These are phyloP conservation scores for Umimayanthus kanabou DNA, from an alignment of 92 coral and sea anemone species.

Conservation along the genomic window DNA sequence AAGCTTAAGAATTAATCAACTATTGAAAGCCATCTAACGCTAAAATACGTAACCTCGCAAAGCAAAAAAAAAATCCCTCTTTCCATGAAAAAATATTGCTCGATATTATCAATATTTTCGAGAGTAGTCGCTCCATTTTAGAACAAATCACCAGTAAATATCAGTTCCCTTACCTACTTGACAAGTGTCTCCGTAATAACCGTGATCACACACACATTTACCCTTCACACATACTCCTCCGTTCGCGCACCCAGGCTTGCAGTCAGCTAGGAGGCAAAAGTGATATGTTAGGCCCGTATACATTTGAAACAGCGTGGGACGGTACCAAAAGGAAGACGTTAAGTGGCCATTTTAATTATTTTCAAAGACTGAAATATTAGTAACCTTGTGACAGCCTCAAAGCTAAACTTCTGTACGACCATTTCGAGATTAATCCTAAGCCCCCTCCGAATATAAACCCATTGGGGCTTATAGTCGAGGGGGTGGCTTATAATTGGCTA, in stretches of 20 bases:
- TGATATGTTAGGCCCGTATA: background rate
- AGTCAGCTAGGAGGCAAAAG: slow-evolving; percentile 13
- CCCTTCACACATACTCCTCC: slow-evolving; percentile 26
- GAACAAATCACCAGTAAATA: background rate
- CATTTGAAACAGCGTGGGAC: background rate
- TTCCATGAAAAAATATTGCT: background rate
- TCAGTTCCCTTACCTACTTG: slow-evolving; percentile 20
- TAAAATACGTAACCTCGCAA: background rate
- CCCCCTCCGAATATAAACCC: no score
- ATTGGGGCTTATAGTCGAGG: no score
- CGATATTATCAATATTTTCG: background rate
- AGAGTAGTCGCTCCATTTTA: background rate
- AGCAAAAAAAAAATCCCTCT: background rate
- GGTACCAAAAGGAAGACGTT: no score
- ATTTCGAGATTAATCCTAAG: no score
- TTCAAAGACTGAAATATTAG: no score
- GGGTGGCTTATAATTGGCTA: no score
- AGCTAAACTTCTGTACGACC: no score
- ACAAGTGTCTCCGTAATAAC: slow-evolving; percentile 23
- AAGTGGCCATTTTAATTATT: no score
- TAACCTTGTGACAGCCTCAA: no score
- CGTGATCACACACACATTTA: slow-evolving; percentile 35
- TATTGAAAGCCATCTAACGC: background rate
- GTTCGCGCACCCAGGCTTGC: slow-evolving; percentile 14
- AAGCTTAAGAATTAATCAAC: background rate